Conservation (phyloP, 2,113 vertebrate genomes). For the Equus quagga region DNA sequence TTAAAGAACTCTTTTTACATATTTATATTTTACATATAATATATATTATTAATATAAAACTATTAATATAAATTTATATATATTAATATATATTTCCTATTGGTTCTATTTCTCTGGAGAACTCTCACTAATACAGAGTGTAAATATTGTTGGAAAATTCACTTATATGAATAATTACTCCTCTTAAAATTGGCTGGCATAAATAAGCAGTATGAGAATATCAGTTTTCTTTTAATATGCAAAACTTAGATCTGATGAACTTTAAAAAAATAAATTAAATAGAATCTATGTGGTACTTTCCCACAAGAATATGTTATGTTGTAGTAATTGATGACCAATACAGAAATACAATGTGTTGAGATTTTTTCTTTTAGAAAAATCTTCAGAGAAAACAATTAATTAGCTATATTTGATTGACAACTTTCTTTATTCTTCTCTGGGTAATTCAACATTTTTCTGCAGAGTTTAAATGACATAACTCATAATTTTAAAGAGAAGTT, state of each 20-base stretch:
- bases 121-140: neutral
- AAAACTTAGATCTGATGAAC: neutral
- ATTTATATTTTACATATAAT: neutral
- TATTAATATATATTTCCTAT: neutral
- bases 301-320: neutral
- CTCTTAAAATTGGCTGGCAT: neutral
- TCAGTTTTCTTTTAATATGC: slow-evolving; percentile 18
- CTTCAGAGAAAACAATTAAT: neutral
- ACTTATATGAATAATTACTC: neutral
- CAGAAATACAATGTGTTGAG: neutral
- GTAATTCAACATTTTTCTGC: neutral
- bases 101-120: neutral
- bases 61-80: neutral
- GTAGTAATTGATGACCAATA: neutral
- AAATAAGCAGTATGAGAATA: neutral
- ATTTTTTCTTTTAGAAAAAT: neutral
- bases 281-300: neutral
- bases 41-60: neutral
- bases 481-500: slow-evolving; percentile 40
- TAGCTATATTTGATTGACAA: neutral
- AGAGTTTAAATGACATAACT: neutral
- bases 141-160: neutral
- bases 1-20: neutral
- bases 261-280: neutral
- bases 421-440: neutral